phyloP scores from a whole-genome alignment of 2,113 vertebrate genomes.

The Aphyosemion australe region DNA sequence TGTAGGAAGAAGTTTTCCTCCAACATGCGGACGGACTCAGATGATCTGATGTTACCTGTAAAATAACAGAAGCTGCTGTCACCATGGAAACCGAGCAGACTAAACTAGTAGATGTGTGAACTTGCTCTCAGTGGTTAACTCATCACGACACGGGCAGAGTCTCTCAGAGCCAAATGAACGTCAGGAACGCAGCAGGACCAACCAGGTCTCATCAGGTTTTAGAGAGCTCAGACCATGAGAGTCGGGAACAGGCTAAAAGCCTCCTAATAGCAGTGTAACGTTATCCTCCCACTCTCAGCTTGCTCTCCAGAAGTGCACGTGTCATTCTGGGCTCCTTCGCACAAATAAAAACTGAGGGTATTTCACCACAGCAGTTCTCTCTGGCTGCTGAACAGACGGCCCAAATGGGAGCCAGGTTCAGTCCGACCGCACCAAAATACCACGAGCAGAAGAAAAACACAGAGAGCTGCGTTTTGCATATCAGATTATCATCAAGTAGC shows the following conservation, averaged over 20 bases:
- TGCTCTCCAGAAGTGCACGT: conserved; percentile 69
- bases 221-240: neutral
- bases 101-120: neutral
- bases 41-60: neutral
- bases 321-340: conserved; percentile 61
- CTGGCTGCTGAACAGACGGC: conserved; percentile 74
- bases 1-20: no score
- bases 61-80: neutral
- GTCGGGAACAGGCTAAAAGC: conserved; percentile 18
- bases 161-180: neutral
- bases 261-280: conserved; percentile 75
- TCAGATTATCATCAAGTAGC: conserved; percentile 83
- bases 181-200: neutral
- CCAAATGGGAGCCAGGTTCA: conserved; percentile 72
- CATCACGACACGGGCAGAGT: no score
- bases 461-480: conserved; percentile 71
- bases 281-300: conserved; percentile 68
- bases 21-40: neutral
- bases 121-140: neutral
- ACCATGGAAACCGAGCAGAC: neutral
- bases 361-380: conserved; percentile 54
- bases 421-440: conserved; percentile 49
- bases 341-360: conserved; percentile 62
- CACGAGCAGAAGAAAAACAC: conserved; percentile 69
- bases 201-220: neutral